phyloP scores from a whole-genome alignment of 2,888 invertebrate species.

The Epirrhoe tristata region DNA sequence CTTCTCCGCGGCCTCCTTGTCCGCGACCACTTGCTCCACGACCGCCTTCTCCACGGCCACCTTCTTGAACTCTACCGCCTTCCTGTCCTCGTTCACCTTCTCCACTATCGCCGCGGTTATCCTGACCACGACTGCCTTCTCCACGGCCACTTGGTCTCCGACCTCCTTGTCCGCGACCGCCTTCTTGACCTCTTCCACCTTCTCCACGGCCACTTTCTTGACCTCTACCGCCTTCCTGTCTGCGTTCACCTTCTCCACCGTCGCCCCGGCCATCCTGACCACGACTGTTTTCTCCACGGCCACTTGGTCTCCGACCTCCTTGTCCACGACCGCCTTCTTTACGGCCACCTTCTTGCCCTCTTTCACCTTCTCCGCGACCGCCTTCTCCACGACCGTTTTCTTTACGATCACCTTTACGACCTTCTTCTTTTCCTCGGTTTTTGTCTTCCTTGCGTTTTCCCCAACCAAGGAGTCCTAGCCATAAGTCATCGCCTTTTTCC shows the following conservation, averaged over 20 bases:
- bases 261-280: neutral
- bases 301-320: neutral
- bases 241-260: neutral
- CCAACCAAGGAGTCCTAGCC: conserved; percentile 28
- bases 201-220: conserved; percentile 1
- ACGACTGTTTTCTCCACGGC: neutral
- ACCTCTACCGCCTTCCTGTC: neutral
- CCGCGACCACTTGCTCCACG: conserved; percentile 1
- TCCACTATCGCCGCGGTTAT: neutral
- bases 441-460: conserved; percentile 8
- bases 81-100: conserved; percentile 5
- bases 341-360: conserved; percentile 1
- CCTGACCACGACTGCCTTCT: conserved; percentile 1
- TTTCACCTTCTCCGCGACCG: conserved; percentile 3
- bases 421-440: neutral
- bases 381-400: conserved; percentile 1
- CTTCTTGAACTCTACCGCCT: conserved; percentile 7
- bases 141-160: neutral
- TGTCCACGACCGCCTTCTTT: neutral
- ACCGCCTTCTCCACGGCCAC: conserved; percentile 6
- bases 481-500: conserved; percentile 7
- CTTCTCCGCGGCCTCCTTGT: neutral
- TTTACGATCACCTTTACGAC: too few species aligned
- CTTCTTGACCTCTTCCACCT: neutral
- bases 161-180: neutral